Conservation (phyloP, 2,797 vertebrate species). For the Fistularia tabacaria region DNA sequence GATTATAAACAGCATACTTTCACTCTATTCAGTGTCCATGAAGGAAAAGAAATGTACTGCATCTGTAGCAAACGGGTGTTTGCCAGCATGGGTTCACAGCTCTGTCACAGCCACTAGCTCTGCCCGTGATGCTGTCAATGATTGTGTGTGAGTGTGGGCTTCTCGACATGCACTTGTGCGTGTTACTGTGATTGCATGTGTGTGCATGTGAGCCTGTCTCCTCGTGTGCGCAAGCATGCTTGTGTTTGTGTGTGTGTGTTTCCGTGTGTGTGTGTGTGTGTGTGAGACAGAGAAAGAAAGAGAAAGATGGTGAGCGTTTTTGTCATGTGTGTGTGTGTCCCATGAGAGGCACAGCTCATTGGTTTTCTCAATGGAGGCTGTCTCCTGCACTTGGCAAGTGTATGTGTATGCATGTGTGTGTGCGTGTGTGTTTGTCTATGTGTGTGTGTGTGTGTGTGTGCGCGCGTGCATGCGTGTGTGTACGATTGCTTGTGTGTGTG, state of each 20-base stretch:
- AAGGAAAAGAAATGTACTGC: conserved; percentile 21
- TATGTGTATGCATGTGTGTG: conserved; percentile 26
- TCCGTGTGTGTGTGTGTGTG: conserved; percentile 8
- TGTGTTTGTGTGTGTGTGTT: no score
- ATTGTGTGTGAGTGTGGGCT: no score
- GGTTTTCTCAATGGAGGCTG: conserved; percentile 73
- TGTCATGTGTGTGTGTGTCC: conserved; percentile 34
- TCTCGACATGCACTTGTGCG: no score
- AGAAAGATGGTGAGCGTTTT: background rate
- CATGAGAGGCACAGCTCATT: conserved; percentile 72
- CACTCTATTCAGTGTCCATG: conserved; percentile 21
- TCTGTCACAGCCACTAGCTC: conserved; percentile 42
- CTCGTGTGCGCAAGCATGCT: no score
- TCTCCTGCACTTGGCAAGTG: conserved; percentile 64
- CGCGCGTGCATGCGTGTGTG: conserved; percentile 26
- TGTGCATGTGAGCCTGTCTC: conserved; percentile 10
- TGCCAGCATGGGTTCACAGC: conserved; percentile 22
- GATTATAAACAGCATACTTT: conserved; percentile 2
- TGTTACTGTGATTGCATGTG: no score
- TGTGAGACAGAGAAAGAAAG: no score
- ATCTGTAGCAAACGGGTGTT: conserved; percentile 26
- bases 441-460: conserved; percentile 22
- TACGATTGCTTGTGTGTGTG: conserved; percentile 23
- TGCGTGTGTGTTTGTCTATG: conserved; percentile 21
- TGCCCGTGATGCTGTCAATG: background rate